Evolutionary conservation across 2,797 vertebrate species (phyloP), one percentile per base, ranked within the genome.

Genomic region (Steatocranus sp.): DNA sequence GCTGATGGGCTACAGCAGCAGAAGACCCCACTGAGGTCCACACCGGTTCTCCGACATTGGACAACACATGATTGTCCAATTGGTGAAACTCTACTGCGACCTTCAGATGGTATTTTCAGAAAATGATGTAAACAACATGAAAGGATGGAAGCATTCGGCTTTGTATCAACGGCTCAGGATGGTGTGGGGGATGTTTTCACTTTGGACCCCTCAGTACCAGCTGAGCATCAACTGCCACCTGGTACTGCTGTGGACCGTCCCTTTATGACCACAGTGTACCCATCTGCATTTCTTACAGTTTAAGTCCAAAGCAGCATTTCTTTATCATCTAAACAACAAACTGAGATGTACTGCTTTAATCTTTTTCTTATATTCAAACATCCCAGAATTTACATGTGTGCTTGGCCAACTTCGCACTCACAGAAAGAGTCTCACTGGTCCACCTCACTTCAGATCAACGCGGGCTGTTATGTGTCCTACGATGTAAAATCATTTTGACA

Each of bases 241-340:
- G 30, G 56, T 34, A 34, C 11, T 61, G 56, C 56, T 20, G 58
- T 4, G 7, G 32, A 2, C 30, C 56, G 1, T 61, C 56, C 54
- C 50, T 53, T 5, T 25, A 1, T 36, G 32, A 20, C 58, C 32
- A 20, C 58, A 20, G 7, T 12, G 58, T 20, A 61, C 30, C 50
- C 56, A 36, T 61, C 56, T 61, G 56, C 56, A 36, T 36, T 61
- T 61, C 56, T 36, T 61, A 61, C 56, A 61, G 30, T 61, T 61
- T 61, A n/a, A 61, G 30, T 32, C 30, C 30, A 61, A 61, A n/a
- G 56, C 10, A 34, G 30, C 17, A 11, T 34, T 61, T 36, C 56
- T 61, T 20, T 61, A 36, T 36, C 54, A 58, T 32, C 11, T 12
- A 61, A 61, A 61, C 34, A 34, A 34, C 30, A 36, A 61, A 36